Conservation (phyloP, 2,797 vertebrate species). For the Argya squamiceps region DNA sequence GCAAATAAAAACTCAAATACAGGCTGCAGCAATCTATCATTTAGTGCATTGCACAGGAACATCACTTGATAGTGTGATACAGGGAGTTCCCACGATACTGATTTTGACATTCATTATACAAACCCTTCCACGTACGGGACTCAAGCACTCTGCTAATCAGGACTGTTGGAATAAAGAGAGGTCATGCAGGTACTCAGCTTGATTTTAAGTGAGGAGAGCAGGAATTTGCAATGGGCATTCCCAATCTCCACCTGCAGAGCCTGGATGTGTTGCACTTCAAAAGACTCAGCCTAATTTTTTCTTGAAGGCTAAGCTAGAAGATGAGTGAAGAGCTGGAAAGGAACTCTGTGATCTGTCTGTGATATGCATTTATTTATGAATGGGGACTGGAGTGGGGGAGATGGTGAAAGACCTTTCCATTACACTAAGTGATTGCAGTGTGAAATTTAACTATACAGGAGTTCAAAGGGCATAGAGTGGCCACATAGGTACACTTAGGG, state of each 20-base stretch:
- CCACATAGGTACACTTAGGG: background rate
- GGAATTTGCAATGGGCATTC: background rate
- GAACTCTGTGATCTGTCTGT: background rate
- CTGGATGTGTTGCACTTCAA: background rate
- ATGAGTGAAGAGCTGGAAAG: background rate
- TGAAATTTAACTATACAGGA: background rate
- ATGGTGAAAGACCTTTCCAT: background rate
- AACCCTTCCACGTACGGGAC: background rate
- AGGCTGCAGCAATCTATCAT: background rate
- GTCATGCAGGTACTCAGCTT: background rate
- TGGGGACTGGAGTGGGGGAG: background rate
- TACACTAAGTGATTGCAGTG: background rate
- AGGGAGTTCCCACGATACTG: background rate
- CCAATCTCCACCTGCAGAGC: background rate
- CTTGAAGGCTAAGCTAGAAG: background rate
- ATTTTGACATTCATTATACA: background rate
- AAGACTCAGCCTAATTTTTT: background rate
- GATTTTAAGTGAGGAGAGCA: background rate
- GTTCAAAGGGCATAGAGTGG: background rate
- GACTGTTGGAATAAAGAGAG: background rate
- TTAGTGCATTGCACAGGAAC: background rate
- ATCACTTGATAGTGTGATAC: background rate
- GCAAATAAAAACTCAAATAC: background rate
- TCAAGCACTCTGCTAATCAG: background rate
- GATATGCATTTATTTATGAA: slow-evolving; percentile 37